phyloP scores from a whole-genome alignment of 2,113 vertebrate species.

The Gobio gobio region DNA sequence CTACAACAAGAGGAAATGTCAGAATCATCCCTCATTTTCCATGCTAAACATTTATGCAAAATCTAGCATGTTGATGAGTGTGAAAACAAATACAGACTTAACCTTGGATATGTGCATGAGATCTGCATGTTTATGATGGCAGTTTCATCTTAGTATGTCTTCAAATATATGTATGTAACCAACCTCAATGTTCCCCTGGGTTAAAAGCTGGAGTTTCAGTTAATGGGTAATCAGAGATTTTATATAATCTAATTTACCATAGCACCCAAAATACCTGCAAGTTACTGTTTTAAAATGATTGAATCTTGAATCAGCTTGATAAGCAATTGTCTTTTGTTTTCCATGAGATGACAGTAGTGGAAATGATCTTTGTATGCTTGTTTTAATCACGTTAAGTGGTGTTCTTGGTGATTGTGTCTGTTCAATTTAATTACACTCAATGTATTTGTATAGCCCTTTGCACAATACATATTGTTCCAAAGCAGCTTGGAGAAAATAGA shows the following conservation, averaged over 20 bases:
- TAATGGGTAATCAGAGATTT: too few species aligned
- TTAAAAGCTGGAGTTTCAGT: neutral
- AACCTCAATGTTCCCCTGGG: neutral
- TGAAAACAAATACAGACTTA: conserved; percentile 12
- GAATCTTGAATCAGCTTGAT: neutral
- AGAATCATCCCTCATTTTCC: neutral
- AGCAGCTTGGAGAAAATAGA: neutral
- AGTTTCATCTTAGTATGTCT: neutral
- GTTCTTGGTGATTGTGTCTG: neutral
- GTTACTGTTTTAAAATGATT: neutral
- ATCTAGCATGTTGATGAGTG: neutral
- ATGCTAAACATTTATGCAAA: conserved; percentile 25
- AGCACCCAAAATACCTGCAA: neutral
- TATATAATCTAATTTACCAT: neutral
- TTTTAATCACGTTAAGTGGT: neutral
- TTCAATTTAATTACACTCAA: neutral
- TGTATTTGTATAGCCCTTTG: neutral
- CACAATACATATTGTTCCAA: neutral
- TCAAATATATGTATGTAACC: neutral
- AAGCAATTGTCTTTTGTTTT: neutral
- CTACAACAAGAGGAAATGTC: neutral
- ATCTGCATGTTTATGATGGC: neutral
- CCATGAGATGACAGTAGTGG: neutral
- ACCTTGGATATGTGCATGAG: neutral
- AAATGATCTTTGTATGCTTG: neutral